Conservation (phyloP, 2,888 invertebrate genomes). For the Helobdella robusta region DNA sequence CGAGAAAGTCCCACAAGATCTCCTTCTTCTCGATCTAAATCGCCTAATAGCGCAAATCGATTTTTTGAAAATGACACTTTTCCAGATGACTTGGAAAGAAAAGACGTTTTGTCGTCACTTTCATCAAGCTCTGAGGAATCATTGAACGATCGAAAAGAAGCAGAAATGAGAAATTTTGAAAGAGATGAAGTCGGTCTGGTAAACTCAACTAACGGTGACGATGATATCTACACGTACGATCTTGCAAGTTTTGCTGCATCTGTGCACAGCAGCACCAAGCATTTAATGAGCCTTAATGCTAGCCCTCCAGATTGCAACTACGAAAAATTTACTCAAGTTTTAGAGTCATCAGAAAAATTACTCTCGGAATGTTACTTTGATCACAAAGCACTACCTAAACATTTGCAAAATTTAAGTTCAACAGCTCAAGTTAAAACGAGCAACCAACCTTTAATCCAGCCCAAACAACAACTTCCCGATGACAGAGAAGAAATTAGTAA, state of each 20-base stretch:
- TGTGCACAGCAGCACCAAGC: conserved; percentile 46
- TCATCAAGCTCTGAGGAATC: conserved; percentile 21
- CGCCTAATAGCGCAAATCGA: background rate
- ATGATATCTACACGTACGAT: conserved; percentile 37
- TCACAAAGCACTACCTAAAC: background rate
- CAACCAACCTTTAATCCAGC: background rate
- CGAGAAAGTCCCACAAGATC: conserved; percentile 15
- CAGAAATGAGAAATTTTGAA: background rate
- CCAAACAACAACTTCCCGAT: conserved; percentile 6
- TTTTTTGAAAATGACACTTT: background rate
- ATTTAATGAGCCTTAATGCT: conserved; percentile 44
- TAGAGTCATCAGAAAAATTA: conserved; percentile 8
- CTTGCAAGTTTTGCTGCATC: conserved; percentile 47
- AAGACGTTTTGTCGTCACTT: conserved; percentile 2
- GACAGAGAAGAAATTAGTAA: conserved; percentile 1
- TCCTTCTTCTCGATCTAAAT: conserved; percentile 15
- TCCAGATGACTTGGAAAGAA: background rate
- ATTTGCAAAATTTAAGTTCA: background rate
- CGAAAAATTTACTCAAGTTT: background rate
- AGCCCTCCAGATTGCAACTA: conserved; percentile 39
- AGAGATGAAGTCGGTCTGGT: background rate
- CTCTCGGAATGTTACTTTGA: conserved; percentile 14
- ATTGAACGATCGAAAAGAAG: background rate
- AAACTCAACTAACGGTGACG: background rate
- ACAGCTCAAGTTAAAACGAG: background rate